A percentile compares a stretch with the other conserved stretches of the same genome.
These are phyloP conservation scores for Sturmia bella DNA, from an alignment of 2,888 invertebrate genomes.

Conservation along the genomic window DNA sequence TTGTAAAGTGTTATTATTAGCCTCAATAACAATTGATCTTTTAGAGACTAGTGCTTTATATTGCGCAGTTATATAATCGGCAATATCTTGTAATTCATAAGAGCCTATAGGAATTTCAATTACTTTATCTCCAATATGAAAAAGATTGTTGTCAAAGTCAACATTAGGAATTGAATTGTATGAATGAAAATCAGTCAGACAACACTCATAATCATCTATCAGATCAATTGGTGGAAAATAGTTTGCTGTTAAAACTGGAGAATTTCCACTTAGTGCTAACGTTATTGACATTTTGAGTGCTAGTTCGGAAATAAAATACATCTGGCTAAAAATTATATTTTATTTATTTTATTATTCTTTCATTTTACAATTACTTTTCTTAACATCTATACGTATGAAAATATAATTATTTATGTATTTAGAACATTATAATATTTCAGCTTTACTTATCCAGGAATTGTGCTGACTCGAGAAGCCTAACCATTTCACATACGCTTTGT, in stretches of 20 bases:
- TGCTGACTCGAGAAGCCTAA: constrained; percentile 72
- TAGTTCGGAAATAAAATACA: background rate
- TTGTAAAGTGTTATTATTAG: constrained; percentile 9
- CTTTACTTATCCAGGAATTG: constrained; percentile 73
- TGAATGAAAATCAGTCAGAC: too few species aligned
- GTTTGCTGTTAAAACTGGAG: constrained; percentile 10
- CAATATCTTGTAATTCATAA: too few species aligned
- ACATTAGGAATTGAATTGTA: too few species aligned
- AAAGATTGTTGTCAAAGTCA: background rate
- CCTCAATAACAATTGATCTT: constrained; percentile 5
- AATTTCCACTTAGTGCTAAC: background rate
- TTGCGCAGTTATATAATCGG: background rate
- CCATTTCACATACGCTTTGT: constrained; percentile 72
- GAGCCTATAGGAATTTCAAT: too few species aligned
- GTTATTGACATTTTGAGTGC: constrained; percentile 5
- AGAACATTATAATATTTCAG: constrained; percentile 45
- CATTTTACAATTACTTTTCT: background rate
- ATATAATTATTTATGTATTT: too few species aligned
- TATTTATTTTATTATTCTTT: too few species aligned
- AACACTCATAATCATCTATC: constrained; percentile 1
- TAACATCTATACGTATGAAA: background rate
- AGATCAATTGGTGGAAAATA: constrained; percentile 3
- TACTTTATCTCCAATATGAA: background rate
- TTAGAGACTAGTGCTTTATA: background rate
- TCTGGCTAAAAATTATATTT: background rate